Conservation (phyloP, 1,140 invertebrate species). For the Drosophila takahashii region DNA sequence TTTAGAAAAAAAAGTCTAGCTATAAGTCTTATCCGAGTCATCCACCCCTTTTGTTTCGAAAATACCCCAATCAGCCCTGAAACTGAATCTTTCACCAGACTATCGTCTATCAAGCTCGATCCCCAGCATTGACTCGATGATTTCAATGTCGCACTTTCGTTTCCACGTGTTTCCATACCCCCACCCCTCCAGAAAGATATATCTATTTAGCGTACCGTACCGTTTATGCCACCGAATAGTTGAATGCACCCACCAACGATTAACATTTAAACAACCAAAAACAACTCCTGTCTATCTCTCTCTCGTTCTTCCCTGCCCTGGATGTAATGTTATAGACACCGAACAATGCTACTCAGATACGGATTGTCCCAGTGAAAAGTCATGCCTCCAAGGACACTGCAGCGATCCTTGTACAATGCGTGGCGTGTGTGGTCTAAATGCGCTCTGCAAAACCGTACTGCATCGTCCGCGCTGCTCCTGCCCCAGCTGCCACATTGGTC, state of each 20-base stretch:
- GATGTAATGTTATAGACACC: slow-evolving; percentile 88
- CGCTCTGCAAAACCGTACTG: slow-evolving; percentile 92
- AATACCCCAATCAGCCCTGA: slow-evolving; percentile 14
- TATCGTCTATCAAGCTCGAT: slow-evolving; percentile 33
- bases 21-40: slow-evolving; percentile 60
- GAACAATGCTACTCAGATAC: slow-evolving; percentile 94
- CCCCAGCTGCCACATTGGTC: slow-evolving; percentile 93
- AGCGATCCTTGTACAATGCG: slow-evolving; percentile 94
- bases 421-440: slow-evolving; percentile 94
- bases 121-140: slow-evolving; percentile 24
- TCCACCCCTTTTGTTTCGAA: slow-evolving; percentile 24
- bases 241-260: slow-evolving; percentile 76
- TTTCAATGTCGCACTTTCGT: slow-evolving; percentile 57
- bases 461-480: slow-evolving; percentile 94
- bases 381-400: slow-evolving; percentile 94
- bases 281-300: slow-evolving; percentile 82
- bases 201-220: slow-evolving; percentile 45
- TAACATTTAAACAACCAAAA: slow-evolving; percentile 80
- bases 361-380: slow-evolving; percentile 95
- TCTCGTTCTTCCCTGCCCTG: slow-evolving; percentile 76
- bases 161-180: slow-evolving; percentile 26
- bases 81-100: slow-evolving; percentile 35
- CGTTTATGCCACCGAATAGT: slow-evolving; percentile 64
- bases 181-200: slow-evolving; percentile 22
- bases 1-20: slow-evolving; percentile 58